phyloP scores from a whole-genome alignment of 1,140 invertebrate species.

The Calephelis nemesis region DNA sequence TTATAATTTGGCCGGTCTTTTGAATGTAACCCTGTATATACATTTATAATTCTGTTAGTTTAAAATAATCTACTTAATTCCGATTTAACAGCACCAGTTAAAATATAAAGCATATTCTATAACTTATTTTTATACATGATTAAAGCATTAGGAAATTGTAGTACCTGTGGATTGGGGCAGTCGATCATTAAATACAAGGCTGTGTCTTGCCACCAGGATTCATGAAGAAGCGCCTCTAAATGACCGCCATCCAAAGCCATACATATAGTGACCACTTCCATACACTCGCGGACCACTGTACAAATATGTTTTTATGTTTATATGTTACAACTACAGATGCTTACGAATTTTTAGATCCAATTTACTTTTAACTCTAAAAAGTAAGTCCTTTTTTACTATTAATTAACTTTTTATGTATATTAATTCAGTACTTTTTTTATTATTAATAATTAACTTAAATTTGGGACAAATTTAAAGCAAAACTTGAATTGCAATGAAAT shows the following conservation, averaged over 20 bases:
- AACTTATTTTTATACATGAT: neutral
- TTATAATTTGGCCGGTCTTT: too few relatives aligned
- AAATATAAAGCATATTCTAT: neutral
- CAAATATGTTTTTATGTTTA: slow-evolving; percentile 25
- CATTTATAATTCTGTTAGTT: neutral
- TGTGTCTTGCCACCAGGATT: slow-evolving; percentile 91
- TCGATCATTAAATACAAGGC: slow-evolving; percentile 93
- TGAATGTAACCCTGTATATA: neutral
- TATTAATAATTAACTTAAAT: too few relatives aligned
- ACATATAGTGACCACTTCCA: slow-evolving; percentile 94
- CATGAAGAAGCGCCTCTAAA: slow-evolving; percentile 85
- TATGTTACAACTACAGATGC: neutral
- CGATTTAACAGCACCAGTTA: neutral
- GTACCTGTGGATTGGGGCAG: slow-evolving; percentile 82
- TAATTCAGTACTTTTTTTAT: too few relatives aligned
- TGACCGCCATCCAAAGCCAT: slow-evolving; percentile 91
- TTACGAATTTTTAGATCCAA: too few relatives aligned
- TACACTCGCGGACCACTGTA: slow-evolving; percentile 92
- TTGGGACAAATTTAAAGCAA: too few relatives aligned
- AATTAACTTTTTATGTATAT: too few relatives aligned
- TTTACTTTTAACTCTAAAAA: too few relatives aligned
- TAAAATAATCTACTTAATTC: neutral
- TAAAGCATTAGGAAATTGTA: slow-evolving; percentile 12
- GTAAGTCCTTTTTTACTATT: too few relatives aligned
- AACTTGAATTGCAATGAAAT: too few relatives aligned